These are phyloP conservation scores for Heteromurus nitidus DNA, from an alignment of 2,888 invertebrate species.

Conservation along the genomic window DNA sequence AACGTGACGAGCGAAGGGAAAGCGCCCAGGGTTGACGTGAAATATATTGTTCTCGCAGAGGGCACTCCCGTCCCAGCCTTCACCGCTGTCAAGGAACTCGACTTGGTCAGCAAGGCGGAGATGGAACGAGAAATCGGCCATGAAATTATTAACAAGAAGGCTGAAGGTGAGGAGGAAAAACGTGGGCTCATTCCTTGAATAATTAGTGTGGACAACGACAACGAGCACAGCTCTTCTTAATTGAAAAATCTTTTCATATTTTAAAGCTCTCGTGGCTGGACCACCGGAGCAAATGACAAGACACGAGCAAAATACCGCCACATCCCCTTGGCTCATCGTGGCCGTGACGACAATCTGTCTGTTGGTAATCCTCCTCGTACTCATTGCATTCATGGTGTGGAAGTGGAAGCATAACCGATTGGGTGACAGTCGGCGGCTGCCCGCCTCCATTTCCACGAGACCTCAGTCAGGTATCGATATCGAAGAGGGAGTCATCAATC, in stretches of 20 bases:
- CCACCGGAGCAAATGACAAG: slow-evolving; percentile 59
- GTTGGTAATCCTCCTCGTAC: slow-evolving; percentile 62
- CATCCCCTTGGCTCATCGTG: slow-evolving; percentile 71
- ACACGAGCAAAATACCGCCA: slow-evolving; percentile 41
- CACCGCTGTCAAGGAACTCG: slow-evolving; percentile 71
- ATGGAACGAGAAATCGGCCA: slow-evolving; percentile 72
- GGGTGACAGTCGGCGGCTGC: slow-evolving; percentile 57
- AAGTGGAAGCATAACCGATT: slow-evolving; percentile 72
- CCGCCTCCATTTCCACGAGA: slow-evolving; percentile 45
- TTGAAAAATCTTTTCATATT: neutral
- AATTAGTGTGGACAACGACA: too few relatives aligned
- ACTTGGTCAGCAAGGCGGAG: slow-evolving; percentile 67
- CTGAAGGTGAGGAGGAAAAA: too few relatives aligned
- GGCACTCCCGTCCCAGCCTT: slow-evolving; percentile 71
- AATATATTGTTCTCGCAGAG: slow-evolving; percentile 72
- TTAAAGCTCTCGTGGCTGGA: slow-evolving; percentile 61
- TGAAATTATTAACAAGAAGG: slow-evolving; percentile 72
- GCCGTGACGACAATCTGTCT: slow-evolving; percentile 67
- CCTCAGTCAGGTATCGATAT: slow-evolving; percentile 68
- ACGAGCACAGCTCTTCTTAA: neutral
- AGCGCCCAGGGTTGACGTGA: slow-evolving; percentile 57
- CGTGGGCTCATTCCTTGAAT: too few relatives aligned
- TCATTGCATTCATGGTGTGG: slow-evolving; percentile 71
- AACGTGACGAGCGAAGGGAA: slow-evolving; percentile 60
- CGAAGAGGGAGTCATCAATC: slow-evolving; percentile 71